Base-by-base conservation (phyloP, 2,888 invertebrate genomes). In the Copidosoma aretas region DNA sequence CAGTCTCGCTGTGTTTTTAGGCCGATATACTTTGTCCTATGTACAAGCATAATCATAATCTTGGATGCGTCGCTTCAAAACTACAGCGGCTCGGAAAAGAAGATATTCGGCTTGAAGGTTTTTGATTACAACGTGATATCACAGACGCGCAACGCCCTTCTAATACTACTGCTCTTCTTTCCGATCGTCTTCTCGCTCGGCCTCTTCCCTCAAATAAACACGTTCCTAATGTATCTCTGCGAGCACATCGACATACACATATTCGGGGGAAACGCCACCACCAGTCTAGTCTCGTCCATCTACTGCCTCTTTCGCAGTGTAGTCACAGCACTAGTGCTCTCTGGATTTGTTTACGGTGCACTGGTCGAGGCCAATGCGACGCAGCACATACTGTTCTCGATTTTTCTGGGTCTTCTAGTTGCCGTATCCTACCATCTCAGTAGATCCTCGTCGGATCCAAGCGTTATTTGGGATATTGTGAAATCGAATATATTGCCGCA, bases 171-270 rank as follows among this genome's bases (percentile, higher is more conserved):
- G 54, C 85, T 99, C 56, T 92, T 93, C 83, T 95, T 98, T 83
- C 99, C 99, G 0, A 80, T 98, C 59, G 89, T 97, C 39, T 98
- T 98, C 85, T 97, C 96, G 57, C 86, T 98, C 72, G 99, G 99
- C 1, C 86, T 99, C 57, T 93, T 99, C 79, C 99, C 99, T 4
- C 99, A 94, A 86, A 93, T 98, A 64, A 98, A 97, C 81, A 99
- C 99, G 0, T 97, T 98, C 83, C 84, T 92, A 12, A 95, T 97
- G 93, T 98, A 98, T 84, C 86, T 96, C n/a, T 86, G 98, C 75
- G 99, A 99, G 83, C 99, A 99, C 87, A 88, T 90, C 79, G 98
- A 92, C 84, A 97, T 93, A 91, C 93, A 94, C 79, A 81, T 93
- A 1, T 95, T 95, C 79, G 95, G 95, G 1, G 95, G 95, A 0